Percentiles rank a stretch among this genome's conserved stretches.
Conservation (phyloP, 1,140 invertebrate species). For the Pristionchus pacificus region DNA sequence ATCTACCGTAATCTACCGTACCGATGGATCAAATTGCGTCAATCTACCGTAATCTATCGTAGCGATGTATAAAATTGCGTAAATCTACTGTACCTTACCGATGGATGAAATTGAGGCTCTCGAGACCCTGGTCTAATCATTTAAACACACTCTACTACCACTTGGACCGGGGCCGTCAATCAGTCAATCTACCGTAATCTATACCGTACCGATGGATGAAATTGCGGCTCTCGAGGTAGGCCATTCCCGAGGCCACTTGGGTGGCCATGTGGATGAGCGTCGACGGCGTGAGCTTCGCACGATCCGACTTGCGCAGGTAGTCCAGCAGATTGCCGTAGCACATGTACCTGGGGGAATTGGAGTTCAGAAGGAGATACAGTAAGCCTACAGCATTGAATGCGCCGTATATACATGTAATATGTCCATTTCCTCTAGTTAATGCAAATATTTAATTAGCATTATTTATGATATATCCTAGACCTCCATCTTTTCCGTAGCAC, state of each 20-base stretch:
- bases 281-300: slow-evolving; percentile 83
- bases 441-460: too few relatives aligned
- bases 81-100: too few relatives aligned
- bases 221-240: slow-evolving; percentile 87
- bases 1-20: too few relatives aligned
- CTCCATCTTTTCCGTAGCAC: too few relatives aligned
- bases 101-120: slow-evolving; percentile 81
- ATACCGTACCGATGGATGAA: slow-evolving; percentile 83
- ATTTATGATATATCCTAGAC: too few relatives aligned
- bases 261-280: slow-evolving; percentile 98
- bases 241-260: slow-evolving; percentile 97
- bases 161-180: too few relatives aligned
- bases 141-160: too few relatives aligned
- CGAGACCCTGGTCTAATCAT: background rate
- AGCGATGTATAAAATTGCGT: too few relatives aligned
- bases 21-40: too few relatives aligned
- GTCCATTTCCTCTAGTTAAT: too few relatives aligned
- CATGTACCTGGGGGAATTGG: slow-evolving; percentile 72
- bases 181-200: too few relatives aligned
- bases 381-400: background rate
- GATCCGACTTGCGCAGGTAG: slow-evolving; percentile 82
- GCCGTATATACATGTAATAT: background rate
- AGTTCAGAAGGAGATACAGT: background rate
- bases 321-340: slow-evolving; percentile 92
- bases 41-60: too few relatives aligned